These are phyloP conservation scores for Crocallis elinguaria DNA, from an alignment of 2,888 invertebrate species.

Conservation along the genomic window DNA sequence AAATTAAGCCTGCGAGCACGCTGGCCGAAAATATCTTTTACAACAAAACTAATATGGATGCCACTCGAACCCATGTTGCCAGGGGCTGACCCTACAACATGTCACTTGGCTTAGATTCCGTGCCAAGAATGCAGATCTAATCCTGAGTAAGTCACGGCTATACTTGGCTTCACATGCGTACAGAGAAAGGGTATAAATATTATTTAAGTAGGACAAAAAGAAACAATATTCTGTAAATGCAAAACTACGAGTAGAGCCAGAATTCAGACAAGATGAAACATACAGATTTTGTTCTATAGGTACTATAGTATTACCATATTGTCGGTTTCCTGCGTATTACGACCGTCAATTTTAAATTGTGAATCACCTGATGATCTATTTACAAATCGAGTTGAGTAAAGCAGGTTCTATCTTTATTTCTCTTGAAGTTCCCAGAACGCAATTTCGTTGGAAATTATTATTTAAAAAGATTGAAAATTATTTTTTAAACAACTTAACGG, in stretches of 20 bases:
- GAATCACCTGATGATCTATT: too few species aligned
- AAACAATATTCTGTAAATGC: neutral
- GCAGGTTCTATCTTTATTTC: too few species aligned
- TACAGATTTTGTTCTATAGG: too few species aligned
- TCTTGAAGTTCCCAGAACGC: too few species aligned
- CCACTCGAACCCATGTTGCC: constrained; percentile 1
- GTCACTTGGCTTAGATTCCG: constrained; percentile 25
- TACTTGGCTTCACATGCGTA: constrained; percentile 8
- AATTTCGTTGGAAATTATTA: too few species aligned
- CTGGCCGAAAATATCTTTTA: constrained; percentile 4
- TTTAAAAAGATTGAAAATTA: too few species aligned
- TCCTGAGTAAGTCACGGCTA: constrained; percentile 27
- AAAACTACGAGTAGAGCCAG: neutral
- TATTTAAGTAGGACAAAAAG: constrained; percentile 1
- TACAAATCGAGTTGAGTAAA: too few species aligned
- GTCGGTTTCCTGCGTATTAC: too few species aligned
- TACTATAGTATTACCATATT: too few species aligned
- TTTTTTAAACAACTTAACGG: neutral
- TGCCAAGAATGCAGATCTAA: constrained; percentile 32
- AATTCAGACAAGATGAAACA: too few species aligned
- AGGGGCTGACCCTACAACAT: constrained; percentile 12
- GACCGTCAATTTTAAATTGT: too few species aligned
- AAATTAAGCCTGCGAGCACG: neutral
- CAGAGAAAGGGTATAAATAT: neutral
- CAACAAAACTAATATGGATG: constrained; percentile 4